Percentiles rank a stretch among this genome's conserved stretches.
Evolutionary conservation across 35 echinoderm and acorn worm species (phyloP).

Genomic region (Antedon bifida): DNA sequence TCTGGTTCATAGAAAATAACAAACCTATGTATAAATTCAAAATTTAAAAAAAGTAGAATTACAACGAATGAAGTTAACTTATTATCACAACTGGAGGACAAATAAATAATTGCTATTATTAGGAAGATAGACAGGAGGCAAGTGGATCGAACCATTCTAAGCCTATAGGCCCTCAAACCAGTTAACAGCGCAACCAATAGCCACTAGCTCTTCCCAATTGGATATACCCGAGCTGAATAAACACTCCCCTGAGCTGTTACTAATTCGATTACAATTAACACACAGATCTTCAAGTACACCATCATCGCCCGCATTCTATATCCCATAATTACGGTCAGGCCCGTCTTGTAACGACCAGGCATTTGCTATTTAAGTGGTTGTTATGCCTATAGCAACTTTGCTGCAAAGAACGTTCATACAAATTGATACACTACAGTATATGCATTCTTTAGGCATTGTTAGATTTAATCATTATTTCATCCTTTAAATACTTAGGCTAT

Average conservation of each 20-base stretch:
- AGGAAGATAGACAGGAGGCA: not conserved
- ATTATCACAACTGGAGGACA: not conserved
- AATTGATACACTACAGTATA: too few relatives aligned
- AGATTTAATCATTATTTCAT: not conserved
- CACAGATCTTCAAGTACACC: not conserved
- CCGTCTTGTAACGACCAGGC: not conserved
- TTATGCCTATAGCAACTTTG: not conserved
- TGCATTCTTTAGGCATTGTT: not conserved
- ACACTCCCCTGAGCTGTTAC: not conserved
- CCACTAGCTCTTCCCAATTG: not conserved
- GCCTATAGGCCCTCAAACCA: not conserved
- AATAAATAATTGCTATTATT: not conserved
- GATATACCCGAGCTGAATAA: not conserved
- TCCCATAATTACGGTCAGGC: not conserved
- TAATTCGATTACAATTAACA: not conserved
- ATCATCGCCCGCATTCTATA: not conserved
- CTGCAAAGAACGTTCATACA: too few relatives aligned
- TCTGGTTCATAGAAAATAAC: too few relatives aligned
- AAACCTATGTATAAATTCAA: too few relatives aligned
- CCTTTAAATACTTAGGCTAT: too few relatives aligned
- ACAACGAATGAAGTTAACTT: too few relatives aligned
- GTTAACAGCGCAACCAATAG: not conserved
- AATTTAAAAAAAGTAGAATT: too few relatives aligned
- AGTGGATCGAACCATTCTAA: not conserved
- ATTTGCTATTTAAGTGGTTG: not conserved